Evolutionary conservation across 2,888 invertebrate genomes (phyloP), one percentile per base, ranked within the genome.

Genomic region (Anticlea derivata): DNA sequence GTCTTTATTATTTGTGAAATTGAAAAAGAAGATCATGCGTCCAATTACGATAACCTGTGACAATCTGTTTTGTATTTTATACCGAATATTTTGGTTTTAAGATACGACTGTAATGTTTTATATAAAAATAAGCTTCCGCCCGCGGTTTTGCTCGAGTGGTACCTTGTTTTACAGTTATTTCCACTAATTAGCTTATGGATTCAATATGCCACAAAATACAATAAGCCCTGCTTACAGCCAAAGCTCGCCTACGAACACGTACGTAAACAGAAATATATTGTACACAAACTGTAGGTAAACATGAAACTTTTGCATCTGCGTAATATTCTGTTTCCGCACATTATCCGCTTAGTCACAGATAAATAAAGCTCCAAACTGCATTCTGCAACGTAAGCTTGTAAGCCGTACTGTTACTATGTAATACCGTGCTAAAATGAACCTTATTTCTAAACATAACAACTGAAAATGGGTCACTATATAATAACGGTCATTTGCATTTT

Each of bases 251-350:
- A 29, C 13, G 20, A 31, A 24, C 33, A 24, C 11, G 20, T 7
- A 33, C 24, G 22, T 26, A 40, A 40, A 34, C 13, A 13, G 10
- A 44, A 44, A 27, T 27, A 13, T 30, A 23, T 23, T 24, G 38
- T 23, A 34, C 20, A 34, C 34, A 23, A 24, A 46, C 30, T 24
- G 37, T 13, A n/a, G n/a, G n/a, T n/a, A 29, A 29, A 37, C 24
- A 24, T 29, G 23, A 22, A 22, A 22, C 23, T 45, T 17, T 43
- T 33, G 34, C 27, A 29, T 23, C 29, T 23, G 30, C 46, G 37
- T 46, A 37, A 45, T 46, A 46, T 31, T 37, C 30, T 37, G 37
- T 29, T 37, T 46, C 10, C 27, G 11, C 30, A 26, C 38, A 30
- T 37, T 37, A 45, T 47, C 33, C 39, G 26, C 38, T 33, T 47